Evolutionary conservation across 2,797 vertebrate genomes (phyloP).

Genomic region (Lacerta agilis): DNA sequence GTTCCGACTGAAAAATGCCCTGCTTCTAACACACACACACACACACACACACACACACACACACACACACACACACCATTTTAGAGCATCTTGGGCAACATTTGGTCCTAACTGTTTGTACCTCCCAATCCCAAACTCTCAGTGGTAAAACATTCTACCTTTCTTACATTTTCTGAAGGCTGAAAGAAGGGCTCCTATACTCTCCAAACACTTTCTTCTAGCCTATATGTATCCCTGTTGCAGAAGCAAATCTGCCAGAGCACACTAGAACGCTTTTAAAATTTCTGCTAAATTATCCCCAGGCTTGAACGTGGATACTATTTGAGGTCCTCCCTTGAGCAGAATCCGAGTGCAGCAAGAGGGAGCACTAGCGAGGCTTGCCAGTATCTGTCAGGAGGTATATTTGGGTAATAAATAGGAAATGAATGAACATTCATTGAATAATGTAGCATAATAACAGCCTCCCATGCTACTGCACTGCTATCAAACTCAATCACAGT

Average conservation of each 20-base stretch:
- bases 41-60: too few species aligned
- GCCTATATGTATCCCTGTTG: neutral
- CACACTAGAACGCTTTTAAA: neutral
- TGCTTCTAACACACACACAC: too few species aligned
- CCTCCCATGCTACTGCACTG: too few species aligned
- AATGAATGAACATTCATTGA: too few species aligned
- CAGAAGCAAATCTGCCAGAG: neutral
- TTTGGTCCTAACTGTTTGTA: neutral
- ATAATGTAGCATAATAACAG: too few species aligned
- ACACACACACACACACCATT: neutral
- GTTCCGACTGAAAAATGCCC: too few species aligned
- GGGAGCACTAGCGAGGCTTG: neutral
- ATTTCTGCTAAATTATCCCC: neutral
- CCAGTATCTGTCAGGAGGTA: neutral
- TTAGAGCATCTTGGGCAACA: neutral
- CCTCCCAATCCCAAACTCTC: neutral
- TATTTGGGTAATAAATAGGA: too few species aligned
- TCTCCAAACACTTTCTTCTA: neutral
- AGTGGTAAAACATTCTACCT: neutral
- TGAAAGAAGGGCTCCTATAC: neutral
- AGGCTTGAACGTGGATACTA: neutral
- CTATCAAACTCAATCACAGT: too few species aligned
- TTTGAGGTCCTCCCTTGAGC: neutral
- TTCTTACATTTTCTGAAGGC: neutral
- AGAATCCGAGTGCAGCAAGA: neutral